Evolutionary conservation across 2,888 invertebrate species (phyloP), one percentile per base, ranked within the genome.

Genomic region (Falcaria lacertinaria): DNA sequence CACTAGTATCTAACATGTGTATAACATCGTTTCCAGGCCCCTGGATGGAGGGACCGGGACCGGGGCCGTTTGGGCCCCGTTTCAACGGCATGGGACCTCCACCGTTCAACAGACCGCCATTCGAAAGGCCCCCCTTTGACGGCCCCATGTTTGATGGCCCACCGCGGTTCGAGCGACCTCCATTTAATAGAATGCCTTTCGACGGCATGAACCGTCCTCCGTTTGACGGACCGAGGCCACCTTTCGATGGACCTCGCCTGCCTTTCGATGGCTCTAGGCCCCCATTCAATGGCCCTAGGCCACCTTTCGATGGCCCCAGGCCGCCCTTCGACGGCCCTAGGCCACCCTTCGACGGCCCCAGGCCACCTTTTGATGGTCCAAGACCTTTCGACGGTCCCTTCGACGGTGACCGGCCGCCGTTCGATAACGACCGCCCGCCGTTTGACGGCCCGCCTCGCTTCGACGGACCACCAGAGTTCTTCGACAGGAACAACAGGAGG

Each of bases 81-180:
- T 90, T 88, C 57, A 88, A 86, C 62, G 89, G 87, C 46, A 85
- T 76, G 80, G 82, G 80, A 0, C 79, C 85, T 0, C 78, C 74
- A 7, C 73, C 72, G 4, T 83, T 80, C 56, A 66, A 66, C 45
- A 55, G 80, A 17, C 68, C 72, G 34, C 69, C 73, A 1, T 74
- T 72, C 38, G 70, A 78, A 15, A 53, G 79, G 11, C 78, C 79
- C 0, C 80, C 79, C 0, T 77, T 77, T 46, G 87, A 79, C 4
- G 73, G 73, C 6, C 68, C 71, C 2, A 44, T 59, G 43, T 69
- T 69, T 43, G 69, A 74, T 7, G 71, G 73, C 0, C 69, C 72
- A 11, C 68, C 71, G 35, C 57, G 72, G 37, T 74, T 74, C 43
- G 72, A 80, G 25, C 63, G 74, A 4, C 75, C 73, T 1, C 76